phyloP scores from a whole-genome alignment of 2,888 invertebrate species.

The Erebia palarica region DNA sequence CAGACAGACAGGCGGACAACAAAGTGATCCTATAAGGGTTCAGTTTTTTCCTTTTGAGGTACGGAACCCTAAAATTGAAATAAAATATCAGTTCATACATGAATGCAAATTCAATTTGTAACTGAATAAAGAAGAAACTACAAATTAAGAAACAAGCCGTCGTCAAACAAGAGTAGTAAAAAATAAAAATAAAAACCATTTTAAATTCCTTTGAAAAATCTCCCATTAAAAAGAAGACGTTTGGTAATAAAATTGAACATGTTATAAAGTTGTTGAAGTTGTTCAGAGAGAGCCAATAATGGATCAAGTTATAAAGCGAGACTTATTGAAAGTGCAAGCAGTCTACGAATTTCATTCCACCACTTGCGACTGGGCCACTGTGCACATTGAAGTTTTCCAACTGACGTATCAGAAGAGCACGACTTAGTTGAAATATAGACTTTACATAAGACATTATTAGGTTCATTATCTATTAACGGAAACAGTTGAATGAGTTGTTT shows the following conservation, averaged over 20 bases:
- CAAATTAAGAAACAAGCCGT: too few relatives aligned
- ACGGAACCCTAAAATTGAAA: too few relatives aligned
- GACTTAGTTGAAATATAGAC: constrained; percentile 41
- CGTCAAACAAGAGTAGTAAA: too few relatives aligned
- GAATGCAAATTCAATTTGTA: not conserved
- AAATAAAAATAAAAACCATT: not conserved
- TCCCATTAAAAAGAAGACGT: constrained; percentile 18
- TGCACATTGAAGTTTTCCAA: constrained; percentile 45
- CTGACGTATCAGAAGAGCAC: constrained; percentile 34
- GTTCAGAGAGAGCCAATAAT: constrained; percentile 54
- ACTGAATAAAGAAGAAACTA: too few relatives aligned
- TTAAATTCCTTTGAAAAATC: not conserved
- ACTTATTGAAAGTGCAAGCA: constrained; percentile 76
- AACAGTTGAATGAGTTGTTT: constrained; percentile 44
- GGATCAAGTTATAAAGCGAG: constrained; percentile 58
- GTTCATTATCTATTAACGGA: constrained; percentile 43
- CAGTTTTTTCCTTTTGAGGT: too few relatives aligned
- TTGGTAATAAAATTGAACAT: constrained; percentile 23
- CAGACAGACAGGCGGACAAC: too few relatives aligned
- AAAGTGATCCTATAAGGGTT: too few relatives aligned
- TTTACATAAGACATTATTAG: constrained; percentile 39
- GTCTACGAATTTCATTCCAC: constrained; percentile 69
- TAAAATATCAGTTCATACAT: not conserved
- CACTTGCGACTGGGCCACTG: constrained; percentile 71
- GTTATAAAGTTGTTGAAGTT: constrained; percentile 47